Base-by-base conservation (phyloP, 2,113 vertebrate genomes). In the Tor tambroides region DNA sequence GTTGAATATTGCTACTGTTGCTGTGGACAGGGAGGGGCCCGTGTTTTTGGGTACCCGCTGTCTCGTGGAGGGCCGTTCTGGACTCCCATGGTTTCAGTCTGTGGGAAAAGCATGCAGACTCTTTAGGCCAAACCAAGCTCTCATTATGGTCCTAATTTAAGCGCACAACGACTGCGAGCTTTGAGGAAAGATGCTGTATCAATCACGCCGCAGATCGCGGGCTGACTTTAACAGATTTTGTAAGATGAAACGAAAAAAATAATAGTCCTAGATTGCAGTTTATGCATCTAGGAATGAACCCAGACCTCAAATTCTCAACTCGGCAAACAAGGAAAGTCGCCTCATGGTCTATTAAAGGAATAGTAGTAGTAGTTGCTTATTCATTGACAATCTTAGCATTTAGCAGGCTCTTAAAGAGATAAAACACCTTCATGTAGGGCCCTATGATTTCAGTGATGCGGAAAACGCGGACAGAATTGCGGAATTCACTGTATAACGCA, bases 81-180 rank as follows among this genome's bases (percentile, higher is more conserved):
- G 92, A 93, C 93, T 94, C 93, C 92, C 91, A 92, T 93, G 92
- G 91, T 93, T 94, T 94, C 92, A 94, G 92, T 87, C 91, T 93
- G 93, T 88, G 92, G 94, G 89, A 91, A 93, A 91, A 91, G 91
- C 87, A 83, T 88, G 83, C 92, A 91, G 93, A 89, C 92, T 94
- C 92, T 90, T 92, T 92, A 89, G 84, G 93, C 91, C 93, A 93
- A 94, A 86, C 93, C 92, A 93, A 94, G 93, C 93, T 91, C 92
- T 94, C 94, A 95, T 95, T 95, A 95, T 93, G 92, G 91, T 94
- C 93, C 94, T 93, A 95, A 94, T 93, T 91, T 92, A 92, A 80
- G 89, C 76, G 92, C 91, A 91, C 87, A 94, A 94, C 89, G 92
- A 83, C 71, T 93, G 92, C 91, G 87, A 94, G 87, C 87, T 86